Conservation (phyloP, 2,797 vertebrate species). For the Clarias platycephalus region DNA sequence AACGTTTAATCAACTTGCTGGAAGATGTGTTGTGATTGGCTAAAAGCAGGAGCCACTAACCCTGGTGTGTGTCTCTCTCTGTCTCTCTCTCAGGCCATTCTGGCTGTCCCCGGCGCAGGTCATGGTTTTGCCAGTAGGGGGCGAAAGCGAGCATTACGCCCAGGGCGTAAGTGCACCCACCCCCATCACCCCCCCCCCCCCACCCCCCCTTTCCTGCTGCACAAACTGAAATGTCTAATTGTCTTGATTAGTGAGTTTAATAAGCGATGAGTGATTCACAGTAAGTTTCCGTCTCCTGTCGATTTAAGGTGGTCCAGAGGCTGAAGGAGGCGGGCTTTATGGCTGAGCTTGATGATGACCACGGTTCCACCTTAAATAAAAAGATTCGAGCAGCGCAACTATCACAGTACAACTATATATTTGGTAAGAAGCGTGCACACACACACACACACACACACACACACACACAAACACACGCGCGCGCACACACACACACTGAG, state of each 20-base stretch:
- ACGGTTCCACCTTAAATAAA: slow-evolving; percentile 79
- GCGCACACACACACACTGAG: not conserved
- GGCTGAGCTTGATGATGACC: slow-evolving; percentile 74
- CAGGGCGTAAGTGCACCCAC: slow-evolving; percentile 74
- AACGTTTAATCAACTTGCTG: not conserved
- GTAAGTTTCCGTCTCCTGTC: not conserved
- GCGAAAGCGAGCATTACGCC: slow-evolving; percentile 76
- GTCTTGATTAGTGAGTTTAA: not conserved
- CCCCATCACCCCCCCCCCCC: no score
- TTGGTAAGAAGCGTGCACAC: slow-evolving; percentile 74
- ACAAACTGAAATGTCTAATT: not conserved
- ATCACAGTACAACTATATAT: slow-evolving; percentile 89
- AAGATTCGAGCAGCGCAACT: slow-evolving; percentile 88
- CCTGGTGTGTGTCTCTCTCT: not conserved
- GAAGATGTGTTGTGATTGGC: not conserved
- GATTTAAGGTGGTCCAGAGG: slow-evolving; percentile 75
- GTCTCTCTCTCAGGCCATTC: slow-evolving; percentile 77
- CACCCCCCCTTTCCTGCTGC: not conserved
- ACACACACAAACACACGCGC: not conserved
- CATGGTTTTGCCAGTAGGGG: slow-evolving; percentile 83
- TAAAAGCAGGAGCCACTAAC: not conserved
- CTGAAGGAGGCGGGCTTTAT: slow-evolving; percentile 78
- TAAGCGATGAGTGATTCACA: not conserved
- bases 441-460: not conserved
- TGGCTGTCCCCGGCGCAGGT: slow-evolving; percentile 90